Conservation (phyloP, 2,888 invertebrate species). For the Erebia palarica region DNA sequence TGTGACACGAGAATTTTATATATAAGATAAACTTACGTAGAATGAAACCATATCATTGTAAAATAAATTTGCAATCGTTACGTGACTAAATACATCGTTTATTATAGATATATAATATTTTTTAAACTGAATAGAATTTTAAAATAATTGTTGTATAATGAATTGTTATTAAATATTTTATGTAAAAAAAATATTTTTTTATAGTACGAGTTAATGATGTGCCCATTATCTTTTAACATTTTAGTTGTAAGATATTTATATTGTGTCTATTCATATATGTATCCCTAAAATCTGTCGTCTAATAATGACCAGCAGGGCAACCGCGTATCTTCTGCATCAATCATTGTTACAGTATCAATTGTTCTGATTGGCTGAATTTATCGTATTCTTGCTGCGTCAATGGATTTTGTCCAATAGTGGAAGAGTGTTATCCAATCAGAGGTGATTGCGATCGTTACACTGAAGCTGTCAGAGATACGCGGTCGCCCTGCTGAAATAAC, state of each 20-base stretch:
- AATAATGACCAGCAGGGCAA: too few species aligned
- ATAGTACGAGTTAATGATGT: not conserved
- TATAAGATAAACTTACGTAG: not conserved
- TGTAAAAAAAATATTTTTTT: not conserved
- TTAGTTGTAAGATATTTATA: conserved; percentile 3
- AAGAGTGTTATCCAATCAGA: too few species aligned
- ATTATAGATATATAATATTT: not conserved
- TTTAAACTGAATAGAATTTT: not conserved
- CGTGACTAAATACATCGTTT: not conserved
- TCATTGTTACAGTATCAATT: too few species aligned
- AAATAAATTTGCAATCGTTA: not conserved
- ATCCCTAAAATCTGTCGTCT: not conserved
- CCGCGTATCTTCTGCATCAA: too few species aligned
- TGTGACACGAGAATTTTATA: too few species aligned
- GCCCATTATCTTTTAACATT: conserved; percentile 2
- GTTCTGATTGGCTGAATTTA: too few species aligned
- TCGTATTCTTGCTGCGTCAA: too few species aligned
- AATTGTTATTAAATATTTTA: conserved; percentile 3
- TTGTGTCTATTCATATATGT: not conserved
- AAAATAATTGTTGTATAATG: not conserved
- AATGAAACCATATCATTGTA: not conserved
- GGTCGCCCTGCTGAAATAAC: too few species aligned
- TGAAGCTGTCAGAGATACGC: too few species aligned
- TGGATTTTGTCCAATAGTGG: too few species aligned
- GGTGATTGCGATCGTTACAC: too few species aligned